Base-by-base conservation (phyloP, 2,113 vertebrate species). In the Elachura formosa region DNA sequence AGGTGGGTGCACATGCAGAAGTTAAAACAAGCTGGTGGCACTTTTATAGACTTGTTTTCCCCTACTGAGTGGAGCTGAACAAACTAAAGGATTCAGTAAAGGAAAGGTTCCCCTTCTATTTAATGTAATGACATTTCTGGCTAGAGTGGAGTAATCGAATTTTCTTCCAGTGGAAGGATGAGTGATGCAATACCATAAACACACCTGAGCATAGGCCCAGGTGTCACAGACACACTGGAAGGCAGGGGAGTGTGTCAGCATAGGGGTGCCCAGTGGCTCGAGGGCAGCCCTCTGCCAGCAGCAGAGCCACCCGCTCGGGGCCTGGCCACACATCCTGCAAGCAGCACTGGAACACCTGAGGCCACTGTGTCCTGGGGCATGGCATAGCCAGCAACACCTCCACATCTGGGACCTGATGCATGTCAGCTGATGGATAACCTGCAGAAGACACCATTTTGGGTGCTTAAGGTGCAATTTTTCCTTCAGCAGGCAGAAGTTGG, bases 261-360 rank as follows among this genome's bases (percentile, higher is more conserved):
- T 13, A 16, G 38, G n/a, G 51, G 12, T 67, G 38, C 51, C 68
- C 6, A 1, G 45, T 17, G 59, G 72, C 73, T 58, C 1, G 0
- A 76, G 45, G 54, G 59, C 69, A 52, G 59, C 31, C 41, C 64
- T 23, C 51, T 77, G 78, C 46, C 83, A 61, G 75, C 83, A 61
- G 61, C 9, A 2, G 36, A n/a, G n/a, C n/a, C 6, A 2, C 17
- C 58, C 45, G 25, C 1, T 0, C 0, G 0, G 36, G 34, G 49
- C 55, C 18, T 9, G 12, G 54, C 31, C 75, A 28, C 72, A 4
- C 34, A 16, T 12, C 38, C 36, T 66, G 51, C 1, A 1, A 80
- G 68, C 4, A 1, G 43, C 1, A 12, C 49, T 59, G 2, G 0
- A 48, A 58, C 59, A 45, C n/a, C 29, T 5, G 33, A 62, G 55